Base-by-base conservation (phyloP, 64 coral and sea anemone species). In the Exaiptasia diaphana region DNA sequence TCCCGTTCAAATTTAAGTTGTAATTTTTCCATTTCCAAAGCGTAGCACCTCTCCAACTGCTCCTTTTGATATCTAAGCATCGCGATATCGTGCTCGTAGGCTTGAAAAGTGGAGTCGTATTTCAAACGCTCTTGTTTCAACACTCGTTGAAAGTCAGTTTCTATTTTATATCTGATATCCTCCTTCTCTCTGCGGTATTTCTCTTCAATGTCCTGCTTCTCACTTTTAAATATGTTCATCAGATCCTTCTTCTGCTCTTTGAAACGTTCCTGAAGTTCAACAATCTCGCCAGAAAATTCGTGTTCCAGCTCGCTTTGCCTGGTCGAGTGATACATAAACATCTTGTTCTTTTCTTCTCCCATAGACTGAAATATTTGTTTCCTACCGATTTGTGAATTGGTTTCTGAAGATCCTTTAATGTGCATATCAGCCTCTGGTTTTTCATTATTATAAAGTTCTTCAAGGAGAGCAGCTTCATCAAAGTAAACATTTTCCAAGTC, bases 61-160 rank as follows among this genome's bases (percentile, higher is more conserved):
- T 99, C 95, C 62, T 99, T 99, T 67, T 99, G 95, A 57, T 99
- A 99, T 85, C 71, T 83, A 14, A 99, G 53, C 41, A 99, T 88
- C 25, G 95, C 86, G 46, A 99, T 99, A 37, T 99, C 95, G 23
- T 99, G 84, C 71, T 99, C 95, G 42, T 89, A 99, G 12, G 89
- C 95, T 67, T 99, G 90, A 37, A 88, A 85, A 31, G 90, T 77
- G 22, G 95, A 79, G 44, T 99, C 95, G 42, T 92, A 99, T 85
- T 93, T 99, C 50, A 93, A 54, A 22, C 71, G 65, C 58, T 99
- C 89, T 25, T 99, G 95, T 33, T 99, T 90, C 28, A 99, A 60
- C n/a, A 81, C 53, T 34, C 89, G 73, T 6, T 79, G 85, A 55
- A 93, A 99, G 35, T 92, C 89, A 78, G 86, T 60, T 72, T 99